Percentiles rank a stretch among this genome's conserved stretches.
Evolutionary conservation across 2,113 vertebrate genomes (phyloP).

Genomic region (Tetrax tetrax): DNA sequence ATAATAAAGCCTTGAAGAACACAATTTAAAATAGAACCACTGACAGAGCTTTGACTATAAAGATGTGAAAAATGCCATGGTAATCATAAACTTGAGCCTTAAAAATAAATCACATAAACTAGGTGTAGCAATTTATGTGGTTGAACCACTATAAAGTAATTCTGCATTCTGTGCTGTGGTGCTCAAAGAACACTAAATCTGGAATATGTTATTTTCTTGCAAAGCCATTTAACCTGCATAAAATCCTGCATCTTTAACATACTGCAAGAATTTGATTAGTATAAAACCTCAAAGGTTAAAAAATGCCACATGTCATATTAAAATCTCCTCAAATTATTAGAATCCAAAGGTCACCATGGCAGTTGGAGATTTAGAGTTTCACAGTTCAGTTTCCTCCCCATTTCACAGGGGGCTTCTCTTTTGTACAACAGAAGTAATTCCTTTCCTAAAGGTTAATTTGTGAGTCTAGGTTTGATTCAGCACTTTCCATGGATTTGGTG

Average conservation of each 20-base stretch:
- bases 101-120: not conserved
- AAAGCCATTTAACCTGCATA: conserved; percentile 35
- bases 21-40: not conserved
- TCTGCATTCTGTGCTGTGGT: not conserved
- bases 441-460: conserved; percentile 59
- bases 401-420: conserved; percentile 36
- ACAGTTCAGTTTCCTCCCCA: not conserved
- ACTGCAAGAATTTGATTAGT: not conserved
- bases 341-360: conserved; percentile 48
- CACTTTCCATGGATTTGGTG: not conserved
- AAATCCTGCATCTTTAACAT: not conserved
- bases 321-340: conserved; percentile 33
- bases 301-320: conserved; percentile 26
- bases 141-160: not conserved
- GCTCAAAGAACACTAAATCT: not conserved
- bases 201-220: not conserved
- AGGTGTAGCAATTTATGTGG: not conserved
- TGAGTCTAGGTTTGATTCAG: not conserved
- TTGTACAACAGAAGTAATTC: not conserved
- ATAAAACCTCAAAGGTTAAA: conserved; percentile 46
- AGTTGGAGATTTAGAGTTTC: conserved; percentile 9
- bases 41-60: not conserved
- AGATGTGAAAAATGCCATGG: not conserved
- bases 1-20: not conserved
- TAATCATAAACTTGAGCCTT: not conserved